A percentile compares a stretch with the other conserved stretches of the same genome.
These are phyloP conservation scores for Seira sanloemensis DNA, from an alignment of 2,888 invertebrate genomes.

Conservation along the genomic window DNA sequence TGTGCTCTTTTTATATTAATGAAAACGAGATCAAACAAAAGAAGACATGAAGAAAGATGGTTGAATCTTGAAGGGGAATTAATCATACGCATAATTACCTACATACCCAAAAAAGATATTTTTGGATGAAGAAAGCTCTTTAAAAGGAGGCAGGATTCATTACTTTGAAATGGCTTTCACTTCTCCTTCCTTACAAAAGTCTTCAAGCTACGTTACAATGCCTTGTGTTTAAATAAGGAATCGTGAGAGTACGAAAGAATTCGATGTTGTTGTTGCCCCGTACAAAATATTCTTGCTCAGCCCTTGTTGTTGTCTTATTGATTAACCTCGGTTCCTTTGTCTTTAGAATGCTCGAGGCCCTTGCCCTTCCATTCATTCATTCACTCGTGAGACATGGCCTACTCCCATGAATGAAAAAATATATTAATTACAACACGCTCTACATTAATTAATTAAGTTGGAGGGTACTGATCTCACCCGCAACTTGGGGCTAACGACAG, in stretches of 20 bases:
- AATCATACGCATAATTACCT: neutral
- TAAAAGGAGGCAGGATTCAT: neutral
- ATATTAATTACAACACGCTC: conserved; percentile 5
- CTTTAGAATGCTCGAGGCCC: neutral
- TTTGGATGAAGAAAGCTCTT: neutral
- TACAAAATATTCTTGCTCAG: too few relatives aligned
- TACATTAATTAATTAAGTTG: conserved; percentile 8
- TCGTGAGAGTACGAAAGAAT: too few relatives aligned
- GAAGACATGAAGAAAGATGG: too few relatives aligned
- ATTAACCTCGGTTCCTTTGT: neutral
- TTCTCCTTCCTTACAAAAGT: too few relatives aligned
- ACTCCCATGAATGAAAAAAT: neutral
- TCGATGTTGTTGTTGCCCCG: too few relatives aligned
- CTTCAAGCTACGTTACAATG: too few relatives aligned
- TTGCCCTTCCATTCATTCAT: neutral
- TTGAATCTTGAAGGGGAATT: too few relatives aligned
- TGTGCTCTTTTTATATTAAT: too few relatives aligned
- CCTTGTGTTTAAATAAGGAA: too few relatives aligned
- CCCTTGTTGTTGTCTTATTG: neutral
- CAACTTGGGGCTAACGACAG: too few relatives aligned
- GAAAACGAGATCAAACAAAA: too few relatives aligned
- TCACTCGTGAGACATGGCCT: neutral
- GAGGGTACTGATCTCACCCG: neutral
- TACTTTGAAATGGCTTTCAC: too few relatives aligned
- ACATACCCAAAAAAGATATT: neutral